Conservation (phyloP, 2,113 vertebrate species). For the Trogon melanurus region DNA sequence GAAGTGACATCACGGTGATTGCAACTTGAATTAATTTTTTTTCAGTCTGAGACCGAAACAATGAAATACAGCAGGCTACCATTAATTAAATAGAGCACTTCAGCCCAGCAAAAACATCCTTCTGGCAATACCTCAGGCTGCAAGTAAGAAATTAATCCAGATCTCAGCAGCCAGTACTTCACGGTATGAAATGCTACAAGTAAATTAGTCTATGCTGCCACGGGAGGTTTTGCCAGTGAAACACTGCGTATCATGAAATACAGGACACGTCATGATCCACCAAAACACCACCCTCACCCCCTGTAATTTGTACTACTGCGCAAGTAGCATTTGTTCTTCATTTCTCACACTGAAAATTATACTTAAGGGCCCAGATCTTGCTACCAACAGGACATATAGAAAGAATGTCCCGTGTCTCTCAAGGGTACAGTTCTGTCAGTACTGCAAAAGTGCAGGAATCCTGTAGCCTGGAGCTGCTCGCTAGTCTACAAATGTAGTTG, state of each 20-base stretch:
- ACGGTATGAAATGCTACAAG: background rate
- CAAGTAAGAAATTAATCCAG: constrained; percentile 17
- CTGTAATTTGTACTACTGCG: background rate
- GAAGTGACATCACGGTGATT: constrained; percentile 28
- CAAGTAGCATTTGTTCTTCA: background rate
- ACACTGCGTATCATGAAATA: background rate
- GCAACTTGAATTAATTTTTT: background rate
- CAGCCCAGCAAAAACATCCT: constrained; percentile 16
- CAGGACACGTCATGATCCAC: background rate
- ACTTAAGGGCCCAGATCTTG: background rate
- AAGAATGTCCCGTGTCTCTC: background rate
- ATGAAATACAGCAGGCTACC: constrained; percentile 27
- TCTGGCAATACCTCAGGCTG: constrained; percentile 22
- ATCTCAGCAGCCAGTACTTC: background rate
- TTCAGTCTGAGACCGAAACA: background rate
- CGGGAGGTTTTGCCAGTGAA: background rate
- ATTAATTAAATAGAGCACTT: constrained; percentile 22
- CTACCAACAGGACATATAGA: background rate
- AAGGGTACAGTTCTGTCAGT: background rate
- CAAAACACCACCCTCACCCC: background rate
- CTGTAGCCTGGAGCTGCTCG: background rate
- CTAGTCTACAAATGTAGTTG: background rate
- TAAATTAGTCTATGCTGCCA: background rate
- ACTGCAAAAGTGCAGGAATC: background rate
- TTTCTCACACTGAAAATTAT: background rate